phyloP scores from a whole-genome alignment of 2,113 vertebrate genomes.

The Sturnira hondurensis region DNA sequence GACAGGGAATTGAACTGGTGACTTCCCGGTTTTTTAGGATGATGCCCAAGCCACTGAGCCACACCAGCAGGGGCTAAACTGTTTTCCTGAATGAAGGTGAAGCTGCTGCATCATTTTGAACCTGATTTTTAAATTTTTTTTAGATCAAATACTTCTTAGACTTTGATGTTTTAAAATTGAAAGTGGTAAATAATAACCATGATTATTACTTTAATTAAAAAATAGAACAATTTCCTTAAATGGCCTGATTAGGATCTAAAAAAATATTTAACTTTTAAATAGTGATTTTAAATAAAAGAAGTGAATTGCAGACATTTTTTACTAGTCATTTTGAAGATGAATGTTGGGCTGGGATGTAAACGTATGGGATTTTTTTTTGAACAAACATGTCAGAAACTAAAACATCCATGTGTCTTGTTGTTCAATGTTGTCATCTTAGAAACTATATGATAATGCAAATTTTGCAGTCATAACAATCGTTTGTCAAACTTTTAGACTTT shows the following conservation, averaged over 20 bases:
- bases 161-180: background rate
- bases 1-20: too few relatives aligned
- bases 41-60: too few relatives aligned
- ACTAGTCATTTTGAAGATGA: background rate
- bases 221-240: too few relatives aligned
- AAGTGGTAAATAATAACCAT: background rate
- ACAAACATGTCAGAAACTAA: background rate
- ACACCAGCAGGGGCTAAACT: too few relatives aligned
- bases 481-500: background rate
- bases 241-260: too few relatives aligned
- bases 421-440: background rate
- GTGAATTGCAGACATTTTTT: background rate
- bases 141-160: background rate
- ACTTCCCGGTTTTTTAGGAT: too few relatives aligned
- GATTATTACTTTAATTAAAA: background rate
- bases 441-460: background rate
- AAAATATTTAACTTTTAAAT: background rate
- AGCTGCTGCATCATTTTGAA: background rate
- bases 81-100: background rate
- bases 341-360: background rate
- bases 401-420: background rate
- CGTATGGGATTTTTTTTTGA: background rate
- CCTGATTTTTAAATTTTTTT: background rate
- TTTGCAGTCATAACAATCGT: background rate
- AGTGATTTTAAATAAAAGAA: background rate